These are phyloP conservation scores for Elephantulus edwardii DNA, from an alignment of 2,113 vertebrate genomes.

Conservation along the genomic window DNA sequence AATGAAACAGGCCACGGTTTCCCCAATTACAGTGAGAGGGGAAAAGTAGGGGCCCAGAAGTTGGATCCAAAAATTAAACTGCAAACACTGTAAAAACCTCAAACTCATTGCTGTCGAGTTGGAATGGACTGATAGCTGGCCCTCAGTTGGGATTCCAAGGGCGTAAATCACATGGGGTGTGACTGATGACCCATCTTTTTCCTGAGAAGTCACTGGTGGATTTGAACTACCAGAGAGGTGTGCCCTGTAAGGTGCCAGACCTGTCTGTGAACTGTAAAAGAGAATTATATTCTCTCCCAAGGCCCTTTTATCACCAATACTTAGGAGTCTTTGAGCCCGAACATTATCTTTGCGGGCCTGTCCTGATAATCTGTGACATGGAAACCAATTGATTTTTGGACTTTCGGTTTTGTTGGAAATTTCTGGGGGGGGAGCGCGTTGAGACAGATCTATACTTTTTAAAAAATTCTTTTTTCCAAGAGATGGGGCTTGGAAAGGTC, in stretches of 20 bases:
- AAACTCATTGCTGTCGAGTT: too few species aligned
- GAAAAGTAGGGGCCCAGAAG: neutral
- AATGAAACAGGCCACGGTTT: neutral
- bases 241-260: too few species aligned
- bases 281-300: neutral
- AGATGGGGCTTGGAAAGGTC: neutral
- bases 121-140: too few species aligned
- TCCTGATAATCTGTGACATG: neutral
- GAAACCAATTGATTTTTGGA: slow-evolving; percentile 38
- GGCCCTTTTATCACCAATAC: neutral
- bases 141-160: too few species aligned
- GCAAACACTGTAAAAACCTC: too few species aligned
- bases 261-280: neutral
- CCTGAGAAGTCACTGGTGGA: too few species aligned
- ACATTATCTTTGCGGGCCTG: neutral
- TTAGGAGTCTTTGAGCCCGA: neutral
- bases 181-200: too few species aligned
- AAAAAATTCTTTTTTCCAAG: neutral
- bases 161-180: too few species aligned
- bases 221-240: too few species aligned
- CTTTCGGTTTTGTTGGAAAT: slow-evolving; percentile 35
- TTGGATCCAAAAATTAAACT: slow-evolving; percentile 46
- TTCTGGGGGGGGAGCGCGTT: too few species aligned
- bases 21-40: neutral
- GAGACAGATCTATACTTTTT: too few species aligned